Base-by-base conservation (phyloP, 2,113 vertebrate species). In the Ranitomeya variabilis region DNA sequence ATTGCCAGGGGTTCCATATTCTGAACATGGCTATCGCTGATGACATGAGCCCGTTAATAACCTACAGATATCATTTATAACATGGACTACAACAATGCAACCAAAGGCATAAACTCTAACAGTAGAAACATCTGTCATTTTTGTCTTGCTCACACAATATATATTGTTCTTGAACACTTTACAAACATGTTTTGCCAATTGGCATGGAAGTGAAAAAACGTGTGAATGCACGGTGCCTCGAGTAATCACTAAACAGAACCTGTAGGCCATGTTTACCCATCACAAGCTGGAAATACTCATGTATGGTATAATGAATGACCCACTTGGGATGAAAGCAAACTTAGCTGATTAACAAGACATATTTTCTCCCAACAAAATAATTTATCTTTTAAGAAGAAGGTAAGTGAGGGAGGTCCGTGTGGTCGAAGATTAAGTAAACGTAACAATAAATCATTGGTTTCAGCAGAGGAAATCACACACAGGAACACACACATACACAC, bases 401-500 rank as follows among this genome's bases (percentile, higher is more conserved):
- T 73, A 37, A 73, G n/a, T 73, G 14, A 37, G 71, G 15, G 37
- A 74, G 71, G 71, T 51, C 71, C 8, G 7, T 74, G 37, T 74
- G 71, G 71, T 74, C 71, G 26, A 16, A 74, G 71, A 74, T 74
- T 74, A 74, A 18, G 37, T 16, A 74, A 74, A 74, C 16, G 1
- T 45, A 74, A 14, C 71, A 74, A 74, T 74, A 74, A 45, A 74
- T 74, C 71, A 74, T 51, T 11, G 21, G n/a, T 67, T 37, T 73
- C 26, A 37, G 7, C 37, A 45, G 15, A 9, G 37, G 71, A 45
- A 19, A 74, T 9, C 23, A 51, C 69, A 73, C 31, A 18, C 6
- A 37, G 26, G 26, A 73, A 73, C 67, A 71, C 67, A 73, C 69
- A 73, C 69, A 73, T 73, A 16, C 26, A 73, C 31, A 73, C 69